These are phyloP conservation scores for Stenopsyche tienmushanensis DNA, from an alignment of 1,140 invertebrate species.

Conservation along the genomic window DNA sequence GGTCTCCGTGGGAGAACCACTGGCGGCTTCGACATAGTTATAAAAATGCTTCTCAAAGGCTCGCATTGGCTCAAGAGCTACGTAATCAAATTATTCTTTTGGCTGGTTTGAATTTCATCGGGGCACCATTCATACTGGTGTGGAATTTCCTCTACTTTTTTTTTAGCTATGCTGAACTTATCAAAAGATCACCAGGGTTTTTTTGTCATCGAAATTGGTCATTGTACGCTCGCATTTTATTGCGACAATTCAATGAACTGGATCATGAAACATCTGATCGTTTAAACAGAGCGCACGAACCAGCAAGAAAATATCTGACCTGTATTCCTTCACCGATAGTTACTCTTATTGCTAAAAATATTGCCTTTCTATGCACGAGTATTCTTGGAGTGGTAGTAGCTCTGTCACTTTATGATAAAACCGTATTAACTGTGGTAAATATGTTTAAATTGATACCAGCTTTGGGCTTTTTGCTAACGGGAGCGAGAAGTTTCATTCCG, in stretches of 20 bases:
- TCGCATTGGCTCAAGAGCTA: slow-evolving; percentile 75
- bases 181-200: slow-evolving; percentile 89
- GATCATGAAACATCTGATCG: slow-evolving; percentile 94
- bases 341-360: slow-evolving; percentile 73
- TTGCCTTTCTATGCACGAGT: slow-evolving; percentile 84
- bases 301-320: slow-evolving; percentile 86
- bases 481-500: slow-evolving; percentile 68
- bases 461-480: slow-evolving; percentile 72
- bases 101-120: slow-evolving; percentile 79
- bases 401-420: slow-evolving; percentile 90
- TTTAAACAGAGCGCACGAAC: slow-evolving; percentile 86
- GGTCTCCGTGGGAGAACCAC: slow-evolving; percentile 94
- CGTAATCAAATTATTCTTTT: slow-evolving; percentile 76
- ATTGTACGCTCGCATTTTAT: slow-evolving; percentile 80
- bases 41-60: slow-evolving; percentile 78
- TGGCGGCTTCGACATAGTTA: slow-evolving; percentile 94
- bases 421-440: slow-evolving; percentile 91
- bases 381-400: slow-evolving; percentile 78
- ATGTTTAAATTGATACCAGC: slow-evolving; percentile 83
- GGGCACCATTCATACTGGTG: slow-evolving; percentile 86
- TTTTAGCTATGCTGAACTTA: slow-evolving; percentile 90
- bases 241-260: slow-evolving; percentile 97
- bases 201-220: slow-evolving; percentile 90
- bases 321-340: slow-evolving; percentile 83
- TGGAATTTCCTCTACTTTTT: slow-evolving; percentile 95